Base-by-base conservation (phyloP, 2,888 invertebrate genomes). In the Tanytarsus gracilentus region DNA sequence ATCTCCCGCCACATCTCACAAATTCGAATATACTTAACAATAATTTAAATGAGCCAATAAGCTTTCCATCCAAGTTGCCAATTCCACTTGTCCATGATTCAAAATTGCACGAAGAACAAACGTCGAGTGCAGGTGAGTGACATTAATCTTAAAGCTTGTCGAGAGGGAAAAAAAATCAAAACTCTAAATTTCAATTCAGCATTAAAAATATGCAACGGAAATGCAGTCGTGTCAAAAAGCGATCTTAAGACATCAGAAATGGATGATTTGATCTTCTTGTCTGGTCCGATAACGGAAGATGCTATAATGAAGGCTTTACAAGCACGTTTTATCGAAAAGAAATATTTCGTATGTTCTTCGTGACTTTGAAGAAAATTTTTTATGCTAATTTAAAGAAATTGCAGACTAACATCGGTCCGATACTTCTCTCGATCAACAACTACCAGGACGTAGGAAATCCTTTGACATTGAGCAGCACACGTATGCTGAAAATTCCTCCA, bases 391-490 rank as follows among this genome's bases (percentile, higher is more conserved):
- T 3, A 26, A 23, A 27, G 4, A 39, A 23, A 44, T 29, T 1
- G 25, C 78, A 95, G 95, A 94, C 93, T 39, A 90, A 91, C 74
- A 86, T 94, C 66, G 95, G 95, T 0, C 92, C 94, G 2, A 90
- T 94, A 69, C 78, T 94, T 68, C 79, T 96, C 62, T 90, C 91
- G 62, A 82, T 93, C 66, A 96, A 96, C 76, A 87, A 90, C 50
- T 92, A 91, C 76, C 81, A 85, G 70, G 90, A 93, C 75, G 81
- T 89, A 63, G 83, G 88, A 64, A 93, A 93, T 77, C 85, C 93
- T 62, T 78, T 93, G 69, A 93, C 93, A 64, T 79, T 93, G 71
- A 84, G 86, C 68, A 87, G 86, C 65, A 86, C 88, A 68, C 78
- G 89, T 71, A 78, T 82, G 44, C 77, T 89, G 69, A 79, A 85